Conservation (phyloP, 2,113 vertebrate genomes). For the Tautogolabrus adspersus region DNA sequence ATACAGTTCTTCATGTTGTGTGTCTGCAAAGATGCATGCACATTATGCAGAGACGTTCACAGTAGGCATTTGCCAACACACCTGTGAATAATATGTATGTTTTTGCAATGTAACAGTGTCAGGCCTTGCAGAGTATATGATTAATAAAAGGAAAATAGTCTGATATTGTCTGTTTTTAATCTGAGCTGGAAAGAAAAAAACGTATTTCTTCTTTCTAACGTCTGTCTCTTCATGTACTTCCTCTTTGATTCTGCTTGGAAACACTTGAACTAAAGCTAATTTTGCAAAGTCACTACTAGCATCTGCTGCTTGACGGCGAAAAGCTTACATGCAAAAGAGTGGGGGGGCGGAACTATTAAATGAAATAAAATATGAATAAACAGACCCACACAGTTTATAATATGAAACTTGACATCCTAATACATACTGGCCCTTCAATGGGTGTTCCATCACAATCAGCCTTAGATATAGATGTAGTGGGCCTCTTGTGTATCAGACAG, state of each 20-base stretch:
- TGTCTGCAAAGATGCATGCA: slow-evolving; percentile 1
- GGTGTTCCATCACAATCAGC: slow-evolving; percentile 85
- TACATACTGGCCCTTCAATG: slow-evolving; percentile 80
- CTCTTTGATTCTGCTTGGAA: background rate
- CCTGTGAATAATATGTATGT: too few relatives aligned
- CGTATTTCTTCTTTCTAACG: background rate
- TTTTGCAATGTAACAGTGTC: background rate
- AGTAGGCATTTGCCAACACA: too few relatives aligned
- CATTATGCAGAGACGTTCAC: background rate
- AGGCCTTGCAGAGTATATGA: background rate
- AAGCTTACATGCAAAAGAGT: slow-evolving; percentile 35
- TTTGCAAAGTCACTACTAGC: slow-evolving; percentile 14
- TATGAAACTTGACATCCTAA: slow-evolving; percentile 82
- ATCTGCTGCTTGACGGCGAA: slow-evolving; percentile 41
- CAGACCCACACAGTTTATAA: slow-evolving; percentile 71
- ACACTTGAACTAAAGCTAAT: background rate
- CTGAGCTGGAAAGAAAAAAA: too few relatives aligned
- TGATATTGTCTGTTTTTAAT: too few relatives aligned
- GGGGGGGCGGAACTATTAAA: slow-evolving; percentile 31
- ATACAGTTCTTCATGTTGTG: too few relatives aligned
- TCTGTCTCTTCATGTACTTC: background rate
- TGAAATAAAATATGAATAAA: slow-evolving; percentile 66
- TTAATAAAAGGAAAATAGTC: too few relatives aligned
- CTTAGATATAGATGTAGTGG: slow-evolving; percentile 83
- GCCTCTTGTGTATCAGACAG: slow-evolving; percentile 74